A percentile compares a stretch with the other conserved stretches of the same genome.
Evolutionary conservation across 2,797 vertebrate genomes (phyloP).

Genomic region (Macroramphosus scolopax): DNA sequence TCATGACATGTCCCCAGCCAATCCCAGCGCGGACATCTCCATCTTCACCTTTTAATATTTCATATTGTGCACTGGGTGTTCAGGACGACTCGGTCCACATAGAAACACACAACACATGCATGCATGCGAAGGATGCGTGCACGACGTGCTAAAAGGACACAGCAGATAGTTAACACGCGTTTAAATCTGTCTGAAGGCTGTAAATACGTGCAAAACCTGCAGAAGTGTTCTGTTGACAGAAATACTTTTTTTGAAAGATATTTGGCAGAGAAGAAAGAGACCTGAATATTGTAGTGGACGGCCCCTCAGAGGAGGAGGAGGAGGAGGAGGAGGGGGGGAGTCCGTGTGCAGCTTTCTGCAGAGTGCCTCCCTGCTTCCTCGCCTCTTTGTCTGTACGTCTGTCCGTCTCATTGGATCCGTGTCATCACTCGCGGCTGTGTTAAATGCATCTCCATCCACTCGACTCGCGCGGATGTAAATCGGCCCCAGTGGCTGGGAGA

Average conservation of each 20-base stretch:
- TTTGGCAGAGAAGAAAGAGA: slow-evolving; percentile 51
- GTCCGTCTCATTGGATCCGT: slow-evolving; percentile 90
- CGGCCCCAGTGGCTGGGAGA: slow-evolving; percentile 78
- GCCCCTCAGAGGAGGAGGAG: slow-evolving; percentile 36
- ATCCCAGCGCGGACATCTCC: slow-evolving; percentile 88
- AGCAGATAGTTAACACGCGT: slow-evolving; percentile 12
- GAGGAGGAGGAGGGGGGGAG: slow-evolving; percentile 4
- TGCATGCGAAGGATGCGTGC: slow-evolving; percentile 11
- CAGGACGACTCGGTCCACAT: slow-evolving; percentile 12
- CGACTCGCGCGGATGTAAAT: slow-evolving; percentile 76
- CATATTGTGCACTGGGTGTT: slow-evolving; percentile 83
- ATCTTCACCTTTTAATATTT: slow-evolving; percentile 93
- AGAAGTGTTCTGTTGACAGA: slow-evolving; percentile 22
- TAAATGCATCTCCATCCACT: slow-evolving; percentile 86
- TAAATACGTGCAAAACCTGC: slow-evolving; percentile 40
- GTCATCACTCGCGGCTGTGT: slow-evolving; percentile 87
- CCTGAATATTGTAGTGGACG: slow-evolving; percentile 55
- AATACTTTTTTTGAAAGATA: slow-evolving; percentile 21
- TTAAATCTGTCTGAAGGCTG: slow-evolving; percentile 47
- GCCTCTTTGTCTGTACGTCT: slow-evolving; percentile 27
- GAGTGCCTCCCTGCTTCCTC: slow-evolving; percentile 44
- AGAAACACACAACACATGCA: slow-evolving; percentile 7
- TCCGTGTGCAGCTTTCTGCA: slow-evolving; percentile 48
- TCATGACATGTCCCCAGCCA: slow-evolving; percentile 89
- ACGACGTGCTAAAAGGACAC: slow-evolving; percentile 23